phyloP scores from a whole-genome alignment of 1,140 invertebrate genomes.

The Eurytemora carolleeae region DNA sequence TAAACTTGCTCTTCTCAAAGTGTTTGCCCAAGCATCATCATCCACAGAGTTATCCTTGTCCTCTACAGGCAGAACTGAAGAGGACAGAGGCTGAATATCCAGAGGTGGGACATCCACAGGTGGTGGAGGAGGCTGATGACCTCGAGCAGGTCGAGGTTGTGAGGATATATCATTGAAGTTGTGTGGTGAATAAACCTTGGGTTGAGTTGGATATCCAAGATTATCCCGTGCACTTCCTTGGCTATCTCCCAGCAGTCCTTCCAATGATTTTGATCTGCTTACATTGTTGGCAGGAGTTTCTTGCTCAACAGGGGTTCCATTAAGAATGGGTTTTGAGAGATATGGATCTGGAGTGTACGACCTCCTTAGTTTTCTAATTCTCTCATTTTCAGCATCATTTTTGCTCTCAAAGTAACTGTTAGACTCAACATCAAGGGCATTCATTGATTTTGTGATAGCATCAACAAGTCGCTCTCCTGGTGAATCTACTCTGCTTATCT shows the following conservation, averaged over 20 bases:
- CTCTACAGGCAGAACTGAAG: no score
- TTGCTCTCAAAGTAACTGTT: background rate
- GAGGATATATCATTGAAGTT: background rate
- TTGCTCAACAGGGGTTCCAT: background rate
- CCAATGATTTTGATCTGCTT: conserved; percentile 7
- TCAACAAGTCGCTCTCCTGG: background rate
- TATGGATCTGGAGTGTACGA: background rate
- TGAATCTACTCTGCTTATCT: background rate
- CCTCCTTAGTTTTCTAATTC: background rate
- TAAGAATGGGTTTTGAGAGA: background rate
- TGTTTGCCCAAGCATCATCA: background rate
- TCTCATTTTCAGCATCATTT: background rate
- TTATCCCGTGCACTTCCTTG: background rate
- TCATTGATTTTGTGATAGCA: background rate
- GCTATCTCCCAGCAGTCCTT: conserved; percentile 9
- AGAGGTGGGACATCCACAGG: conserved; percentile 8
- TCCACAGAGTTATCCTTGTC: background rate
- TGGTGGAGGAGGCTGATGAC: conserved; percentile 6
- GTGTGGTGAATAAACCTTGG: background rate
- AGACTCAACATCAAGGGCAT: background rate
- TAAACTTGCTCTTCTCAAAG: no score
- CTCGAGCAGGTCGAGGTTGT: background rate
- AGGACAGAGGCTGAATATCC: no score
- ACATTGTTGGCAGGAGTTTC: background rate
- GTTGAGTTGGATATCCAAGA: background rate